phyloP scores from a whole-genome alignment of 2,888 invertebrate species.

The Lordiphosa fenestrarum region DNA sequence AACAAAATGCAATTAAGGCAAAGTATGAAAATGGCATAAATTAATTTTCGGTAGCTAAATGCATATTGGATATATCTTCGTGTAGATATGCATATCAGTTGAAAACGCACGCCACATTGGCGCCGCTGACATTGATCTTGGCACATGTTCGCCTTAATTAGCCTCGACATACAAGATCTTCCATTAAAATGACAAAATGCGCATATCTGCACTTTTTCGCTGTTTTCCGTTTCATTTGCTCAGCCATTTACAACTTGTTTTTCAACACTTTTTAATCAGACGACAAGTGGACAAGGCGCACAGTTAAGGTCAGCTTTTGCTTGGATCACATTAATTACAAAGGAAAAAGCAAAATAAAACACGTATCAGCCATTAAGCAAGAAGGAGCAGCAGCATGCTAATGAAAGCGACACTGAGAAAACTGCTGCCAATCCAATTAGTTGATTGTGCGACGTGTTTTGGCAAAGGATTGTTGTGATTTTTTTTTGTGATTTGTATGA shows the following conservation, averaged over 20 bases:
- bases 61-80: constrained; percentile 30
- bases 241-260: constrained; percentile 65
- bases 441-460: constrained; percentile 74
- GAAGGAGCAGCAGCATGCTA: constrained; percentile 54
- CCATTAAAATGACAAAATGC: constrained; percentile 65
- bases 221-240: constrained; percentile 52
- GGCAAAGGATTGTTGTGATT: constrained; percentile 44
- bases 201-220: constrained; percentile 14
- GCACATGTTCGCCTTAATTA: constrained; percentile 73
- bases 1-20: constrained; percentile 58
- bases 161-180: constrained; percentile 36
- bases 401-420: constrained; percentile 63
- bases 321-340: constrained; percentile 68
- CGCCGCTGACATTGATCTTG: constrained; percentile 74
- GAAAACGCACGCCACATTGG: constrained; percentile 48
- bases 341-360: constrained; percentile 28
- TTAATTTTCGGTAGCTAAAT: constrained; percentile 61
- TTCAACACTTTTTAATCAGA: constrained; percentile 69
- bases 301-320: constrained; percentile 61
- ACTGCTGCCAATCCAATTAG: constrained; percentile 55
- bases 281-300: constrained; percentile 46
- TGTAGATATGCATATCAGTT: constrained; percentile 41
- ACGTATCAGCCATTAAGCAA: constrained; percentile 66
- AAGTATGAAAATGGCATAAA: constrained; percentile 50
- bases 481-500: constrained; percentile 1